A percentile compares a stretch with the other conserved stretches of the same genome.
phyloP scores from a whole-genome alignment of 2,797 vertebrate species.

The Chanos chanos region DNA sequence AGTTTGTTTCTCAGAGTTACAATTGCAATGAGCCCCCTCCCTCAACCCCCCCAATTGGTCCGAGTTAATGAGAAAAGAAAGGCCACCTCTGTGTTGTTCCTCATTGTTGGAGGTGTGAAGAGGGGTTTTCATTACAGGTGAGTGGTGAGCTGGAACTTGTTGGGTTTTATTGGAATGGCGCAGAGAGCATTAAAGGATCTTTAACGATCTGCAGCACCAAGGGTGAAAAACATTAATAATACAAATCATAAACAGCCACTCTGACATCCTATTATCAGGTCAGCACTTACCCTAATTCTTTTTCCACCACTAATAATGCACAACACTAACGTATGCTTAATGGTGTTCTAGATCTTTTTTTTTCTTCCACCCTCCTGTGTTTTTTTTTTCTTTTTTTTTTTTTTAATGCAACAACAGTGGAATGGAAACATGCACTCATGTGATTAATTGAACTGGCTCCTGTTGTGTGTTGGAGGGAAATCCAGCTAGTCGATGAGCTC shows the following conservation, averaged over 20 bases:
- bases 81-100: not conserved
- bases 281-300: not conserved
- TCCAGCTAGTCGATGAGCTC: not conserved
- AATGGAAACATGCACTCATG: not conserved
- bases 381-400: not conserved
- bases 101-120: slow-evolving; percentile 13
- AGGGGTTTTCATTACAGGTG: slow-evolving; percentile 15
- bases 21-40: too few relatives aligned
- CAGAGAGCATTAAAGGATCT: slow-evolving; percentile 25
- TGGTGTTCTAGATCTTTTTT: too few relatives aligned
- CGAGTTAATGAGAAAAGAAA: slow-evolving; percentile 16
- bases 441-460: not conserved
- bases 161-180: slow-evolving; percentile 15
- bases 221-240: slow-evolving; percentile 37
- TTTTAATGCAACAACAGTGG: too few relatives aligned
- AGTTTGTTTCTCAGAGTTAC: too few relatives aligned
- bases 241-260: slow-evolving; percentile 15
- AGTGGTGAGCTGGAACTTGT: slow-evolving; percentile 1
- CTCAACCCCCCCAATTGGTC: slow-evolving; percentile 5
- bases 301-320: not conserved
- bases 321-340: too few relatives aligned
- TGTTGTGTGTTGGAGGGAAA: not conserved
- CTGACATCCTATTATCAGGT: slow-evolving; percentile 3
- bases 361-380: not conserved
- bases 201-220: slow-evolving; percentile 25